These are phyloP conservation scores for Sebastes goodei DNA, from an alignment of 2,797 vertebrate genomes.

Conservation along the genomic window DNA sequence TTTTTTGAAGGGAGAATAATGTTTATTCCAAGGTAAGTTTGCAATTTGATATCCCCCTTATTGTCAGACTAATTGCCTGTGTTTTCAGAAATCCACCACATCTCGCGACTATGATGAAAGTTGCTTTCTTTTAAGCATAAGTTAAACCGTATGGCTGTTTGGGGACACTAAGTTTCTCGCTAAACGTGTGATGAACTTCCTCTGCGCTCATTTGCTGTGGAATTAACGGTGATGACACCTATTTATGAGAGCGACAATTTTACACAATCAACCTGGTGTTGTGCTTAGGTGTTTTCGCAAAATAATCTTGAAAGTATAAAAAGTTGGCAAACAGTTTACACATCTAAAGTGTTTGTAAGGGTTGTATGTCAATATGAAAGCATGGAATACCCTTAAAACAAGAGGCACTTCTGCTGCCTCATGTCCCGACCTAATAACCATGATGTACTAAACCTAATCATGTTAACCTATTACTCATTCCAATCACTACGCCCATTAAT, in stretches of 20 bases:
- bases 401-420: background rate
- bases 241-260: background rate
- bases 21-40: background rate
- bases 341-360: background rate
- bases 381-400: slow-evolving; percentile 2
- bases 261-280: background rate
- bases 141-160: background rate
- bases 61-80: background rate
- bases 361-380: background rate
- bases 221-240: background rate
- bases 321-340: background rate
- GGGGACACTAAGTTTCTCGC: background rate
- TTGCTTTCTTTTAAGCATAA: background rate
- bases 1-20: background rate
- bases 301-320: background rate
- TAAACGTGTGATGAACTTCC: background rate
- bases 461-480: slow-evolving; percentile 9
- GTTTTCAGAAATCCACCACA: background rate
- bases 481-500: slow-evolving; percentile 16
- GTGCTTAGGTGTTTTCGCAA: background rate
- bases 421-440: slow-evolving; percentile 2
- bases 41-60: background rate
- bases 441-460: slow-evolving; percentile 21
- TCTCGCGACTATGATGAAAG: background rate
- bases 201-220: background rate